A percentile compares a stretch with the other conserved stretches of the same genome.
Evolutionary conservation across 2,113 vertebrate genomes (phyloP).

Genomic region (Progne subis): DNA sequence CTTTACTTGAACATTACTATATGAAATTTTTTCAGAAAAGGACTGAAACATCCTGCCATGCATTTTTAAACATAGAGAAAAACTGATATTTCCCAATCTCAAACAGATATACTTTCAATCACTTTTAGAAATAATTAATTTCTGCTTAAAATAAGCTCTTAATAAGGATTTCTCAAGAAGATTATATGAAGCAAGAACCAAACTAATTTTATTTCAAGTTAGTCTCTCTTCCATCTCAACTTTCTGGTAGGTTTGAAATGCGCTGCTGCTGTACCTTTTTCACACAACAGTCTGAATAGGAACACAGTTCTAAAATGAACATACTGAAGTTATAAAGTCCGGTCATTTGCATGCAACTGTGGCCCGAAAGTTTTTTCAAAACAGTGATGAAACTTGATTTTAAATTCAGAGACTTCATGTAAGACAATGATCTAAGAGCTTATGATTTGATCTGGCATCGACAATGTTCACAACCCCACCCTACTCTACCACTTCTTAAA

Average conservation of each 20-base stretch:
- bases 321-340: neutral
- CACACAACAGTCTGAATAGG: neutral
- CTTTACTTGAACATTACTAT: neutral
- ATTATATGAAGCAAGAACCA: neutral
- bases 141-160: neutral
- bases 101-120: neutral
- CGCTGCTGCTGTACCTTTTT: neutral
- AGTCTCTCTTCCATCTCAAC: neutral
- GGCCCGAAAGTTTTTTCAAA: neutral
- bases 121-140: neutral
- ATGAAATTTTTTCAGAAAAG: neutral
- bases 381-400: neutral
- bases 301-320: neutral
- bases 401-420: neutral
- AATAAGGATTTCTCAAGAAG: neutral
- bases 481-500: neutral
- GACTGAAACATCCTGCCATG: neutral
- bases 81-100: neutral
- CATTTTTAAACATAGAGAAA: neutral
- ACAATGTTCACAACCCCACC: neutral
- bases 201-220: neutral
- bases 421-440: neutral
- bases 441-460: neutral
- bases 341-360: neutral
- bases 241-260: neutral